Evolutionary conservation across 2,888 invertebrate genomes (phyloP), one percentile per base, ranked within the genome.

Genomic region (Baronia brevicornis): DNA sequence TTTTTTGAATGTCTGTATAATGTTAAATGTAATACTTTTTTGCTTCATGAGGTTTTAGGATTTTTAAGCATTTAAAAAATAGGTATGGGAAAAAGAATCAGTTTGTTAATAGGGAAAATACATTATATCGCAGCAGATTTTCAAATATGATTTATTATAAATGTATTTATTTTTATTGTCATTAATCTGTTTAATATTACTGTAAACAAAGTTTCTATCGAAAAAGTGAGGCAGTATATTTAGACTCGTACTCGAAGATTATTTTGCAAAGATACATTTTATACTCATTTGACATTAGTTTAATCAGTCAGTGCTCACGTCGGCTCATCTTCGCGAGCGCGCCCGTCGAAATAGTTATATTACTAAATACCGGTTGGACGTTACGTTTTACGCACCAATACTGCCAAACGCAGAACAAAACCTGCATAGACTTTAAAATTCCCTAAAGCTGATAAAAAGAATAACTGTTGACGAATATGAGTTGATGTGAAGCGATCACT

Each of bases 1-100:
- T 65, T 71, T 63, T 69, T 66, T 50, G 53, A 66, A 66, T 71
- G 66, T 66, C 69, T 74, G 66, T 78, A 68, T 73, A 66, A 72
- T 72, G 66, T 68, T 66, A 61, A 72, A 61, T 71, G 58, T 72
- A 75, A 78, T 80, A 79, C 80, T 80, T 80, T 80, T 75, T 64
- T 80, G 80, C 80, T 80, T 80, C 80, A 80, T 80, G 79, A 71
- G 57, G 63, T 78, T 60, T 70, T 75, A 75, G 71, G 70, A 70
- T 66, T 64, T 70, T 74, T 79, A 79, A 77, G 65, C 66, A 54
- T 72, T 54, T 77, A 75, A 69, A 65, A 64, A 62, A 69, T 79
- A 78, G 75, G 68, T 75, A 73, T 66, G 69, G 69, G 59, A 65
- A 60, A 63, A 69, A 58, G 61, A 54, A 65, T 72, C 70, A 57